phyloP scores from a whole-genome alignment of 2,113 vertebrate species.

The Oryzias woworae region DNA sequence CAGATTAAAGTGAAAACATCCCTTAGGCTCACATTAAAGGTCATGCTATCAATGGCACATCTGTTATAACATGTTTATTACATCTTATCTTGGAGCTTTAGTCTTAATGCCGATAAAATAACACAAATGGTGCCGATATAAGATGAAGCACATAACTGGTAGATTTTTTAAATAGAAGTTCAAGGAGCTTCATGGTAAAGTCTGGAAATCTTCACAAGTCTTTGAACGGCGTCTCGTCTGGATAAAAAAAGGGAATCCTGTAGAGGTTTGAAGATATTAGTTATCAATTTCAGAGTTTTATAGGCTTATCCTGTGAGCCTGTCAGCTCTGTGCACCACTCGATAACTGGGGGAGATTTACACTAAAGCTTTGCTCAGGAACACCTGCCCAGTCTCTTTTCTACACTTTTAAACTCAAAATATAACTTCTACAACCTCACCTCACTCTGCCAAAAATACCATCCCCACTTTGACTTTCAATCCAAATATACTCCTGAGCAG shows the following conservation, averaged over 20 bases:
- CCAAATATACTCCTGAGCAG: slow-evolving; percentile 61
- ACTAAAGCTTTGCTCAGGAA: slow-evolving; percentile 14
- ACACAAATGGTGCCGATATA: background rate
- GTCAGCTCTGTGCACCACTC: slow-evolving; percentile 18
- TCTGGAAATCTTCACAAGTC: background rate
- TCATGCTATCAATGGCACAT: slow-evolving; percentile 19
- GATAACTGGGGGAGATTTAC: slow-evolving; percentile 15
- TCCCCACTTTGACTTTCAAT: slow-evolving; percentile 47
- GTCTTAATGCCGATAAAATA: background rate
- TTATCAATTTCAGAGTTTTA: slow-evolving; percentile 10
- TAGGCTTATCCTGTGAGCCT: slow-evolving; percentile 33
- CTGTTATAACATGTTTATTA: too few species aligned
- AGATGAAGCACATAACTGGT: too few species aligned
- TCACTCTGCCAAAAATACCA: slow-evolving; percentile 22
- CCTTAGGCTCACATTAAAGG: slow-evolving; percentile 47
- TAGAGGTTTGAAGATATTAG: slow-evolving; percentile 5
- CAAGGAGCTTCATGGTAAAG: too few species aligned
- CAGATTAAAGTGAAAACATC: slow-evolving; percentile 48
- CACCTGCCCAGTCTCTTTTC: slow-evolving; percentile 30
- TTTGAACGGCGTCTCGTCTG: slow-evolving; percentile 40
- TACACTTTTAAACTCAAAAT: slow-evolving; percentile 26
- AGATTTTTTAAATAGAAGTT: too few species aligned
- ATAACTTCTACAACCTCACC: background rate
- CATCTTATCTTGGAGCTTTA: background rate
- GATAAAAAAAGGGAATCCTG: slow-evolving; percentile 8